These are phyloP conservation scores for Bucorvus abyssinicus DNA, from an alignment of 2,797 vertebrate species.

Conservation along the genomic window DNA sequence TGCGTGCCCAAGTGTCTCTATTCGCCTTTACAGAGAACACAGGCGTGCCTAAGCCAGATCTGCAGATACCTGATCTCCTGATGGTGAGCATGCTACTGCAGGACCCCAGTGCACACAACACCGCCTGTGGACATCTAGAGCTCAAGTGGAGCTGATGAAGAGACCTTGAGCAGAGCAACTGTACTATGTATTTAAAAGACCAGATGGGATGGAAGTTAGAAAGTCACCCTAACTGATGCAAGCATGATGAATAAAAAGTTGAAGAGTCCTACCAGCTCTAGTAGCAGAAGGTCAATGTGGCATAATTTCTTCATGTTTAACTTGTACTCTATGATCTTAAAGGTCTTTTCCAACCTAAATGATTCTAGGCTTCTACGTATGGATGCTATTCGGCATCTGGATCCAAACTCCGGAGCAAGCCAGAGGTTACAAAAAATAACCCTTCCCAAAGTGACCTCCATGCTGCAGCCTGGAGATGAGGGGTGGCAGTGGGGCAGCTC, in stretches of 20 bases:
- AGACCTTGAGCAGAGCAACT: background rate
- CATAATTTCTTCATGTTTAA: no score
- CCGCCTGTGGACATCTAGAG: background rate
- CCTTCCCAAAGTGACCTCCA: background rate
- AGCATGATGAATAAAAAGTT: background rate
- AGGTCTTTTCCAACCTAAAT: no score
- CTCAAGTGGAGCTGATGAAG: background rate
- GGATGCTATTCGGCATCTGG: background rate
- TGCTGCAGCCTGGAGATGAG: background rate
- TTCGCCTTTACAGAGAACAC: background rate
- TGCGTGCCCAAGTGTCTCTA: background rate
- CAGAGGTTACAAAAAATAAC: background rate
- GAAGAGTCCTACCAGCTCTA: no score
- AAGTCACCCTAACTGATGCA: background rate
- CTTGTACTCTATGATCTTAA: no score
- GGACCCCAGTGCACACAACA: background rate
- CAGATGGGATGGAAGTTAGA: background rate
- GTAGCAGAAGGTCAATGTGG: no score
- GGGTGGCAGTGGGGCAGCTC: background rate
- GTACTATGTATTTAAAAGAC: background rate
- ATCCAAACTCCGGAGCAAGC: background rate
- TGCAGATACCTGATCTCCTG: background rate
- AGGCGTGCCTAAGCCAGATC: background rate
- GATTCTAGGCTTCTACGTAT: no score
- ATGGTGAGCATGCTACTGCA: background rate